Conservation (phyloP, 2,113 vertebrate genomes). For the Brienomyrus brachyistius region DNA sequence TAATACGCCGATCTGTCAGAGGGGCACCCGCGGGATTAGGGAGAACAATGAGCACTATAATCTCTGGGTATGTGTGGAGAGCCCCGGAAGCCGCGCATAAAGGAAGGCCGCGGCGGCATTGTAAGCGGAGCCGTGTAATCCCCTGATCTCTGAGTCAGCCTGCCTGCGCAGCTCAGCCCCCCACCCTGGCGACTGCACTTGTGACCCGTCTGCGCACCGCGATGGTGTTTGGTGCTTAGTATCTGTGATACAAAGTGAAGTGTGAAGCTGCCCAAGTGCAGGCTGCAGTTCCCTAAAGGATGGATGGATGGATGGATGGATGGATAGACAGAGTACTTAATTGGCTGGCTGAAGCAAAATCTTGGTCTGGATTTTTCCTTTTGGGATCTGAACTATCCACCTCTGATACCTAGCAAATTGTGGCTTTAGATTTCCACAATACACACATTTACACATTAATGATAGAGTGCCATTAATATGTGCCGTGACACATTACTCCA, state of each 20-base stretch:
- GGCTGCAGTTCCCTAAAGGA: not conserved
- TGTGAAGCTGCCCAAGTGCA: not conserved
- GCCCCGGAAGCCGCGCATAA: not conserved
- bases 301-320: not conserved
- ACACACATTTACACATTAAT: not conserved
- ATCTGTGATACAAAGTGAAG: not conserved
- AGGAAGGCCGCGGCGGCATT: not conserved
- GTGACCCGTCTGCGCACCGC: not conserved
- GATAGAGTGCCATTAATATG: not conserved
- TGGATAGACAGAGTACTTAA: no score
- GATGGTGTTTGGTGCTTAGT: not conserved
- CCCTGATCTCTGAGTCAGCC: not conserved
- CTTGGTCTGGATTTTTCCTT: no score
- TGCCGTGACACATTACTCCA: not conserved
- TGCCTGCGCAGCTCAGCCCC: not conserved
- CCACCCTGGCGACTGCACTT: not conserved
- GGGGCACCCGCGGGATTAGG: not conserved
- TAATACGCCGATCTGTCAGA: constrained; percentile 8
- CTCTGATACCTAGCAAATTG: not conserved
- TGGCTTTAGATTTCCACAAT: not conserved
- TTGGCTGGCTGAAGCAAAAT: no score
- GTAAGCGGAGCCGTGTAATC: constrained; percentile 14
- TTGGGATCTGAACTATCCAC: no score
- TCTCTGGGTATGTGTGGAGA: not conserved
- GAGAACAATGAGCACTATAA: constrained; percentile 9